These are phyloP conservation scores for Platycheirus albimanus DNA, from an alignment of 2,888 invertebrate genomes.

Conservation along the genomic window DNA sequence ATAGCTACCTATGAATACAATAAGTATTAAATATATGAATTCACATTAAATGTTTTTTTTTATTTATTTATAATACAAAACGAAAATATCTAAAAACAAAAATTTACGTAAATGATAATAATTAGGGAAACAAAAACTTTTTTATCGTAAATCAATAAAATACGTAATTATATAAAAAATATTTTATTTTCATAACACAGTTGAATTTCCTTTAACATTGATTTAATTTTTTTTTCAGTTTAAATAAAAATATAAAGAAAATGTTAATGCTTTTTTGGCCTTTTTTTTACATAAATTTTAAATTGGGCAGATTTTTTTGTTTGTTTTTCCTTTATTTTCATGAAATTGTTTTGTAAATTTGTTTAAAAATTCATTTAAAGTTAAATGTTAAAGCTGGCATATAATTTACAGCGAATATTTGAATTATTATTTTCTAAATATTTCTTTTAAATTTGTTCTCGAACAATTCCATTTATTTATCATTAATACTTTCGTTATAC, in stretches of 20 bases:
- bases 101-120: neutral
- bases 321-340: constrained; percentile 3
- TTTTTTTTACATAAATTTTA: constrained; percentile 42
- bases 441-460: constrained; percentile 2
- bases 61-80: constrained; percentile 25
- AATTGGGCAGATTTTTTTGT: constrained; percentile 55
- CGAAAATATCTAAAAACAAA: constrained; percentile 8
- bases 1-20: constrained; percentile 63
- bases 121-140: constrained; percentile 20
- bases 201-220: constrained; percentile 55
- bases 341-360: constrained; percentile 59
- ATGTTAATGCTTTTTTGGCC: constrained; percentile 40
- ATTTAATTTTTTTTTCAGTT: constrained; percentile 11
- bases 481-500: constrained; percentile 5
- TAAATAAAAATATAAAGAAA: constrained; percentile 13
- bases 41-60: constrained; percentile 50
- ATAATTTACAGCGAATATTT: constrained; percentile 63
- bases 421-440: constrained; percentile 6
- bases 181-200: constrained; percentile 54
- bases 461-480: constrained; percentile 42
- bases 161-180: constrained; percentile 7
- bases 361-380: constrained; percentile 40
- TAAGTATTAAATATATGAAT: constrained; percentile 38
- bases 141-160: constrained; percentile 8
- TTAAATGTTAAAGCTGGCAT: constrained; percentile 59